Conservation (phyloP, 1,140 invertebrate genomes). For the Nilaparvata lugens region DNA sequence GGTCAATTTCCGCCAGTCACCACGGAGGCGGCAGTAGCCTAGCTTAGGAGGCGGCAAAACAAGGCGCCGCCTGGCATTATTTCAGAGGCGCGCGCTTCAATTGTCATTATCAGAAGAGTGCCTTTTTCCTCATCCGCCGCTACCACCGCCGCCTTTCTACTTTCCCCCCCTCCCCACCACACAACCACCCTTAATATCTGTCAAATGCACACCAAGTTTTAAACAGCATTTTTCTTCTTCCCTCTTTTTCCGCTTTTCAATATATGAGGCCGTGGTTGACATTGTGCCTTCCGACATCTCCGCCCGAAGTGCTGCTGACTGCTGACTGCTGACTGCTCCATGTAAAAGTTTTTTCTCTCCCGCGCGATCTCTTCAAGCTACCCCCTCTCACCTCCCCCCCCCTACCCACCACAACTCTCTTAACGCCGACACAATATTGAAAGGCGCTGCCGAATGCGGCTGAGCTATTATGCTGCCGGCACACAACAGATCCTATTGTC, state of each 20-base stretch:
- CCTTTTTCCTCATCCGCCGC: background rate
- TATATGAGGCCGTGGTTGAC: background rate
- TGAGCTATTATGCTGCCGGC: background rate
- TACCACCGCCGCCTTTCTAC: background rate
- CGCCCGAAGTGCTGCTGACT: too few relatives aligned
- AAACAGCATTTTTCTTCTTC: constrained; percentile 4
- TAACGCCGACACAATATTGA: constrained; percentile 2
- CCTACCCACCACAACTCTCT: background rate
- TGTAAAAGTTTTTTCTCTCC: background rate
- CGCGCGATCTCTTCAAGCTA: too few relatives aligned
- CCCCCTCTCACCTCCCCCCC: too few relatives aligned
- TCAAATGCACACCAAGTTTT: constrained; percentile 2
- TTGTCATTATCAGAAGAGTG: constrained; percentile 5
- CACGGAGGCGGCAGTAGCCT: background rate
- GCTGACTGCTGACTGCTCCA: background rate
- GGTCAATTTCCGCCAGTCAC: constrained; percentile 2
- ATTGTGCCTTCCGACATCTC: constrained; percentile 1
- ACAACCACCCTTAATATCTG: background rate
- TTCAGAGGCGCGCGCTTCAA: background rate
- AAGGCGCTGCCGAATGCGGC: background rate
- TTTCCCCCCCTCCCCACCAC: background rate
- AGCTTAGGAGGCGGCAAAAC: background rate
- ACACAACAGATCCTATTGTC: constrained; percentile 2
- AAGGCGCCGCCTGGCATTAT: background rate
- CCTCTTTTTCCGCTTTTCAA: constrained; percentile 4